Percentiles rank a stretch among this genome's conserved stretches.
These are phyloP conservation scores for Diploscapter pachys DNA, from an alignment of 1,140 invertebrate genomes.

Conservation along the genomic window DNA sequence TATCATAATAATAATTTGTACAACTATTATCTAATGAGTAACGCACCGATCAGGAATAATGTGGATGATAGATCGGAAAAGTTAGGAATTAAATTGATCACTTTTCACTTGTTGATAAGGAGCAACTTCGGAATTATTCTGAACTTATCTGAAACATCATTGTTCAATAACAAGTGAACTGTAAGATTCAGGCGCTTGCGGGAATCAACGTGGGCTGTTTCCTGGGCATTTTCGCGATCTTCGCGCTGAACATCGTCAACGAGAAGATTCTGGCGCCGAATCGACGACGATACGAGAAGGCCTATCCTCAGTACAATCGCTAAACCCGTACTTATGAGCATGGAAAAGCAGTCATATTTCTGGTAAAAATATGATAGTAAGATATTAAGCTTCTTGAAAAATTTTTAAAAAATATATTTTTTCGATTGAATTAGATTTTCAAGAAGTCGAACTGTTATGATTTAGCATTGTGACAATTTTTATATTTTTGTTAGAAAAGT, in stretches of 20 bases:
- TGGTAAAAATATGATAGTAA: too few relatives aligned
- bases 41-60: not conserved
- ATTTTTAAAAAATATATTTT: too few relatives aligned
- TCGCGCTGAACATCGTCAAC: constrained; percentile 37
- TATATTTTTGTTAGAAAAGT: too few relatives aligned
- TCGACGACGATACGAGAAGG: constrained; percentile 11
- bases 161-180: constrained; percentile 2
- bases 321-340: too few relatives aligned
- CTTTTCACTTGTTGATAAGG: constrained; percentile 7
- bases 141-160: constrained; percentile 1
- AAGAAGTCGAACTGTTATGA: too few relatives aligned
- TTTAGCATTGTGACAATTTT: too few relatives aligned
- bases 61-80: not conserved
- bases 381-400: too few relatives aligned
- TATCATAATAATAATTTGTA: not conserved
- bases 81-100: constrained; percentile 5
- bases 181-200: constrained; percentile 32
- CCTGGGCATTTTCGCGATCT: constrained; percentile 36
- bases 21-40: not conserved
- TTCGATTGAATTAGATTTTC: too few relatives aligned
- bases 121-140: not conserved
- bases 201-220: constrained; percentile 41
- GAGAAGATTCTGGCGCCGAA: constrained; percentile 32
- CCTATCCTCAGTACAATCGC: not conserved
- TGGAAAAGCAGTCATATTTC: too few relatives aligned